Conservation (phyloP, 2,797 vertebrate species). For the Myripristis jacobus region DNA sequence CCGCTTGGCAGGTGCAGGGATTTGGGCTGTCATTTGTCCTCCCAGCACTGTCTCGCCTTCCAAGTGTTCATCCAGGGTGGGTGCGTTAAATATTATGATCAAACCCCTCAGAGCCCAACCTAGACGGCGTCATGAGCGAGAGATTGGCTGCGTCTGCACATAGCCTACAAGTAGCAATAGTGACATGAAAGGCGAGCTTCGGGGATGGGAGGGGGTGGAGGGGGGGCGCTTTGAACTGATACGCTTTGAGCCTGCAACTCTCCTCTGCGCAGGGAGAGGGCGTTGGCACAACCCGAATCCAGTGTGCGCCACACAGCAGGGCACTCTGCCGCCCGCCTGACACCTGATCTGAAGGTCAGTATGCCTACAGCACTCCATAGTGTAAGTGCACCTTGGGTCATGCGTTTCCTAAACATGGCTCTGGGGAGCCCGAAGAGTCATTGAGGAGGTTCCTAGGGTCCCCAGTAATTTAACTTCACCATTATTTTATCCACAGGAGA, state of each 20-base stretch:
- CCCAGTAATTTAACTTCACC: no score
- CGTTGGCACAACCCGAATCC: slow-evolving; percentile 61
- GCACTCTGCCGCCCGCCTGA: not conserved
- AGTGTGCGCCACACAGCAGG: not conserved
- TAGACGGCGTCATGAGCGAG: slow-evolving; percentile 90
- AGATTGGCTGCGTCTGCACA: slow-evolving; percentile 91
- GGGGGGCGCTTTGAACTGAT: slow-evolving; percentile 45
- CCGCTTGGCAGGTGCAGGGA: slow-evolving; percentile 80
- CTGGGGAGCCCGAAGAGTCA: not conserved
- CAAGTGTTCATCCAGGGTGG: slow-evolving; percentile 79
- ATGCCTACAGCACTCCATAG: no score
- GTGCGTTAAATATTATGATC: slow-evolving; percentile 93
- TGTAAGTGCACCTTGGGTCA: not conserved
- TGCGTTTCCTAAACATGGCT: slow-evolving; percentile 1
- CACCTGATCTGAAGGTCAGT: slow-evolving; percentile 6
- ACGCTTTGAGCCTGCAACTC: slow-evolving; percentile 75
- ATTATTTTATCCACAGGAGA: no score
- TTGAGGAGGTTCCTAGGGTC: slow-evolving; percentile 5
- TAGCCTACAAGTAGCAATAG: slow-evolving; percentile 81
- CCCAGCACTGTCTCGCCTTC: slow-evolving; percentile 61
- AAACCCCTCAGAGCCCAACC: slow-evolving; percentile 87
- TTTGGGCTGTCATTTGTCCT: slow-evolving; percentile 67
- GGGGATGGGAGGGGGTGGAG: slow-evolving; percentile 56
- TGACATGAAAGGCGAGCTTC: slow-evolving; percentile 84
- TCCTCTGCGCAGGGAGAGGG: slow-evolving; percentile 81